Evolutionary conservation across 1,140 invertebrate genomes (phyloP), one percentile per base, ranked within the genome.

Genomic region (Agrilus planipennis): DNA sequence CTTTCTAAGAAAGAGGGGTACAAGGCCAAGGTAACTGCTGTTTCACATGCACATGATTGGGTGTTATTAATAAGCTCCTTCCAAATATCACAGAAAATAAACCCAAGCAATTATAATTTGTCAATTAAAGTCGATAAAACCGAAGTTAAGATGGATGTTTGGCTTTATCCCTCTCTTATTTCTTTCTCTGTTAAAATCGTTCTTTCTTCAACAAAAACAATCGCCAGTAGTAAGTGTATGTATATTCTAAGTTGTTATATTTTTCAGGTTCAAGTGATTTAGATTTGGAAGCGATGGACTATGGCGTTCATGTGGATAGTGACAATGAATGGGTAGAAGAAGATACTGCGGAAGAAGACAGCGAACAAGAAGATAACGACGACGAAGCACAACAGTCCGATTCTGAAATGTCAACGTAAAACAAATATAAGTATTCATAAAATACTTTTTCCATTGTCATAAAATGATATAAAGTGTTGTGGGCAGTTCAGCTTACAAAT

Each of bases 241-340:
- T 2, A 12, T 22, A 2, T 39, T 12, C 42, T 45, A n/a, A n/a
- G n/a, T n/a, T n/a, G n/a, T n/a, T n/a, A n/a, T 18, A 42, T 36
- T 52, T 47, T 39, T 34, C 27, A 52, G 52, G 51, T 38, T 45
- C 46, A 9, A 54, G 54, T 23, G 51, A 53, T 34, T 55, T 53
- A 5, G 54, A 57, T 32, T 36, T 39, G 18, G 54, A 54, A 40
- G 29, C 41, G 17, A 41, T 50, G 31, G 46, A 42, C 34, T 28
- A 44, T 17, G 36, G 34, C 5, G 21, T 39, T 28, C 38, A 53
- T 31, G 55, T 51, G 14, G 54, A 54, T n/a, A 57, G 56, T 42
- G 60, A 62, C 34, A 60, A 58, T 46, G 58, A 63, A 49, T 60
- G 57, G 51, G 49, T 51, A 22, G 60, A 62, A 40, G 54, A 55